Evolutionary conservation across 1,140 invertebrate genomes (phyloP), one percentile per base, ranked within the genome.

Genomic region (Heliconius nattereri): DNA sequence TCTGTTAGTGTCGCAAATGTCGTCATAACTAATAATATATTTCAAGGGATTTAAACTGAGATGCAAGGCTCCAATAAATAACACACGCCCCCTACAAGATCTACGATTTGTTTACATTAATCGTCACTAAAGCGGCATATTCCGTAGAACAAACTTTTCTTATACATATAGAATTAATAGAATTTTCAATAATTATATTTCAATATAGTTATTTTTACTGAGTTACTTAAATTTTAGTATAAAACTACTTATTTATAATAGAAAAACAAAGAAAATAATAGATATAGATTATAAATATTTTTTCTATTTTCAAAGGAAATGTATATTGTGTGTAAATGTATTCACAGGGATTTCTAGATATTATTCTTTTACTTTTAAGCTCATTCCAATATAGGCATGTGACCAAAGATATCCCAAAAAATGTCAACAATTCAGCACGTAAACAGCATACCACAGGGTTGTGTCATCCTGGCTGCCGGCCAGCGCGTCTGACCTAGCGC

Each of bases 371-470:
- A 66, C 13, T 66, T 66, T 66, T 66, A 29, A 66, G 60, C 60
- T 66, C 5, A 66, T 66, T 66, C 11, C 7, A 60, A 9, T 66
- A 66, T 1, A 66, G 75, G 75, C 70, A 80, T 80, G 71, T 75
- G 54, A 35, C 57, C 32, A 60, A 37, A 60, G 73, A 52, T 80
- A 45, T 54, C 84, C 83, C 81, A 71, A 86, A 86, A 81, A 84
- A 86, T 83, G 84, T 87, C 90, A 90, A 90, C 89, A 89, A 87
- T 79, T 80, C 81, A 73, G 79, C 85, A 84, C 88, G 90, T 92
- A 92, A 92, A 92, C 91, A 91, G 84, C 88, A 89, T 91, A 84
- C 90, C 90, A 84, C 78, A 72, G 74, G 82, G 85, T 87, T 92
- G 90, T 91, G 89, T 92, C 91, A 92, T 84, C 78, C 85, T 92